Percentiles rank a stretch among this genome's conserved stretches.
phyloP scores from a whole-genome alignment of 2,797 vertebrate species.

The Aeoliscus strigatus region DNA sequence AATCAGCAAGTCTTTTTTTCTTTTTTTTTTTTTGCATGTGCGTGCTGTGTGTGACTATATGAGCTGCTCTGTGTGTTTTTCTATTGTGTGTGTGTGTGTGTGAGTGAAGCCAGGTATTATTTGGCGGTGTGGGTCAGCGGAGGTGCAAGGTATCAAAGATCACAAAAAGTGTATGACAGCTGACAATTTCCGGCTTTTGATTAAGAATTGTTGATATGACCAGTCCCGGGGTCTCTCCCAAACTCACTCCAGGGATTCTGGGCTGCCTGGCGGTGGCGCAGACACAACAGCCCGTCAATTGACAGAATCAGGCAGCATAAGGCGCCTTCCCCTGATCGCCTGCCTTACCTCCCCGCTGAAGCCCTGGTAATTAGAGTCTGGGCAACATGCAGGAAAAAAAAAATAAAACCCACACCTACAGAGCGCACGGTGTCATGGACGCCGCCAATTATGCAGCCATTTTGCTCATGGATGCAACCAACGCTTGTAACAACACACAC shows the following conservation, averaged over 20 bases:
- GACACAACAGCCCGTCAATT: constrained; percentile 69
- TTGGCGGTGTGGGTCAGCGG: constrained; percentile 51
- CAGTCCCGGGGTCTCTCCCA: constrained; percentile 71
- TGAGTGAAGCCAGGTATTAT: constrained; percentile 43
- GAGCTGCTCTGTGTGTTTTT: constrained; percentile 5
- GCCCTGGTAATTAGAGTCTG: constrained; percentile 77
- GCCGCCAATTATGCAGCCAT: constrained; percentile 79
- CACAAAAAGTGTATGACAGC: constrained; percentile 79
- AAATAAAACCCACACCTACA: too few relatives aligned
- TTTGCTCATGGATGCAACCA: constrained; percentile 74
- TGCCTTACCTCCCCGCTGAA: constrained; percentile 71
- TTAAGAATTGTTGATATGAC: constrained; percentile 82
- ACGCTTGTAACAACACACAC: constrained; percentile 62
- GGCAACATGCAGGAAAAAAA: constrained; percentile 76
- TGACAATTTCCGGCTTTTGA: constrained; percentile 83
- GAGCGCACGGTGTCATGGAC: constrained; percentile 76
- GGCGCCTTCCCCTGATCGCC: constrained; percentile 59
- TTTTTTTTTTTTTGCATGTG: too few relatives aligned
- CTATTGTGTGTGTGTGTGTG: constrained; percentile 9
- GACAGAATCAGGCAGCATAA: constrained; percentile 71
- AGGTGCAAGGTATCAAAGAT: constrained; percentile 71
- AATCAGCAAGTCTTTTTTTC: too few relatives aligned
- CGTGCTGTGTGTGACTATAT: constrained; percentile 13
- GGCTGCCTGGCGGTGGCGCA: constrained; percentile 63
- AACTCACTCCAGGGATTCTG: constrained; percentile 80